phyloP scores from a whole-genome alignment of 2,113 vertebrate genomes.

The Haemorhous mexicanus region DNA sequence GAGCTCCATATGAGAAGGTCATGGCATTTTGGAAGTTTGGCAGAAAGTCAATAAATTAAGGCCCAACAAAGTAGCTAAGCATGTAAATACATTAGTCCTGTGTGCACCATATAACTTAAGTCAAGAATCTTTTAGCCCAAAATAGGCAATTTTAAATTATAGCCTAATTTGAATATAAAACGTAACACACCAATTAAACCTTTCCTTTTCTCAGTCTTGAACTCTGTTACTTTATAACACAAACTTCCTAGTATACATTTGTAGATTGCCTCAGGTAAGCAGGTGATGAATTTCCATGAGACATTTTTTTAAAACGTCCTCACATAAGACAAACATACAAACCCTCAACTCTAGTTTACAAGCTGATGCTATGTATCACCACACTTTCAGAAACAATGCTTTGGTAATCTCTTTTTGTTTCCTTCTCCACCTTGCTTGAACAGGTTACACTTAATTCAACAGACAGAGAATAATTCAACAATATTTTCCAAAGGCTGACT shows the following conservation, averaged over 20 bases:
- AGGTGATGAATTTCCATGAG: neutral
- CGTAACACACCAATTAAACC: neutral
- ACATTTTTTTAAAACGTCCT: neutral
- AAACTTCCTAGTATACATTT: neutral
- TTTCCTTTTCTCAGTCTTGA: neutral
- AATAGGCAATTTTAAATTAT: neutral
- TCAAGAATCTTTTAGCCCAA: neutral
- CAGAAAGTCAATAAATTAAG: slow-evolving; percentile 16
- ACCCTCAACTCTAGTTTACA: neutral
- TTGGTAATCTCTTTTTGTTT: neutral
- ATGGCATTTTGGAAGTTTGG: slow-evolving; percentile 35
- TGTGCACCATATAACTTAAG: neutral
- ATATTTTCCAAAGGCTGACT: neutral
- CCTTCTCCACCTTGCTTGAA: neutral
- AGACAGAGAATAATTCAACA: neutral
- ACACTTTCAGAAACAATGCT: neutral
- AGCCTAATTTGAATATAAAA: neutral
- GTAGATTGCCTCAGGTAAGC: neutral
- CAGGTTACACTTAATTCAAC: neutral
- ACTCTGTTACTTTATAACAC: neutral
- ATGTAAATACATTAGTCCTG: slow-evolving; percentile 22
- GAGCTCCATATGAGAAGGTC: slow-evolving; percentile 33
- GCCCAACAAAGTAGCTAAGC: neutral
- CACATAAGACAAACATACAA: neutral
- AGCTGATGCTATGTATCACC: neutral